phyloP scores from a whole-genome alignment of 30 jellyfish, hydroid and myxozoan species.

The Turritopsis rubra region DNA sequence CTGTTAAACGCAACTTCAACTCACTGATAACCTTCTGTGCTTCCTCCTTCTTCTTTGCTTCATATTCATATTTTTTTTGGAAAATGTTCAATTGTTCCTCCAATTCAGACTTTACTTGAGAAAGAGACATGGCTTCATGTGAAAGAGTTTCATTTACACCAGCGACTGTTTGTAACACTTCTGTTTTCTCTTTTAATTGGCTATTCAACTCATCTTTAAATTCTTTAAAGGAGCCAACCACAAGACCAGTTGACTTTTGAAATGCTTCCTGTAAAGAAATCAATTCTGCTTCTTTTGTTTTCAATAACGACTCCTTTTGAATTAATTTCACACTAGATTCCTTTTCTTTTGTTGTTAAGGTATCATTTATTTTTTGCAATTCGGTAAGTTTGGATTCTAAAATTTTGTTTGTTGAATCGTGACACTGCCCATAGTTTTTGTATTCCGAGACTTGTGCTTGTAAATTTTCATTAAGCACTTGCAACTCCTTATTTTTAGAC shows the following conservation, averaged over 20 bases:
- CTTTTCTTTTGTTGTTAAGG: neutral
- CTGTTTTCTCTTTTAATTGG: neutral
- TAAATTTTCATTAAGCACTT: neutral
- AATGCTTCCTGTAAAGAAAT: constrained; percentile 21
- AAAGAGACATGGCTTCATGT: neutral
- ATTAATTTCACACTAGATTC: constrained; percentile 7
- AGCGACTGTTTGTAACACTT: constrained; percentile 10
- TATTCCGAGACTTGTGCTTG: neutral
- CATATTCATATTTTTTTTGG: neutral
- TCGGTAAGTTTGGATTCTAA: constrained; percentile 13
- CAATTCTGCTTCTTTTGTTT: constrained; percentile 13
- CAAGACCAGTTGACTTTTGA: constrained; percentile 30
- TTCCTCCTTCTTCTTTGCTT: neutral
- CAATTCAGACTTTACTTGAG: neutral
- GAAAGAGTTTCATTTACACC: neutral
- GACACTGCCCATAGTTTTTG: neutral
- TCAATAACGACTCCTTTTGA: neutral
- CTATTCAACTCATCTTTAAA: constrained; percentile 14
- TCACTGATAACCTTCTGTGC: neutral
- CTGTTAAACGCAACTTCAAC: neutral
- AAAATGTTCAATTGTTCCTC: neutral
- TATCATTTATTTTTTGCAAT: constrained; percentile 4
- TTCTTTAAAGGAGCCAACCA: constrained; percentile 34
- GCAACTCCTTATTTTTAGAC: neutral
- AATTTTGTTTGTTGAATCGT: constrained; percentile 13